A percentile compares a stretch with the other conserved stretches of the same genome.
phyloP scores from a whole-genome alignment of 30 jellyfish, hydroid and myxozoan genomes.

The Phacellophora camtschatica region DNA sequence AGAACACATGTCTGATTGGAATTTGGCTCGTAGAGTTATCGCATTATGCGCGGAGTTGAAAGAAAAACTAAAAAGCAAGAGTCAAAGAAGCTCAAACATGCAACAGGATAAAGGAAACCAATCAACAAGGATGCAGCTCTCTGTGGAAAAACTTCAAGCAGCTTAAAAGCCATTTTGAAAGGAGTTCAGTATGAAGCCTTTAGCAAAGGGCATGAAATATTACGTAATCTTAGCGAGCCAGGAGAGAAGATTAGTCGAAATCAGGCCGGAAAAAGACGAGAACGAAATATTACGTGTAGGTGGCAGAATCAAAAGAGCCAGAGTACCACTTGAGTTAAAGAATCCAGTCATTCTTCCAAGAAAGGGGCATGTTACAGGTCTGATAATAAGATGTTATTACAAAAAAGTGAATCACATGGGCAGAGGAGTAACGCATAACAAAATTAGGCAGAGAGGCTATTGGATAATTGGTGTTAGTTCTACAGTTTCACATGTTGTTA shows the following conservation, averaged over 20 bases:
- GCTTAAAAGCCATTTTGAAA: background rate
- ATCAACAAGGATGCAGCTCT: background rate
- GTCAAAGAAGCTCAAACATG: too few relatives aligned
- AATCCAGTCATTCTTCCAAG: background rate
- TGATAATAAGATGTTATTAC: constrained; percentile 12
- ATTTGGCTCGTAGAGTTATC: too few relatives aligned
- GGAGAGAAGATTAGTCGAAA: too few relatives aligned
- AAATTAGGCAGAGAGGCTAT: background rate
- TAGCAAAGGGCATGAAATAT: too few relatives aligned
- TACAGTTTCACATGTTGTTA: background rate
- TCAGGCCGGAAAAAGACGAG: too few relatives aligned
- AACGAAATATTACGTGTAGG: background rate
- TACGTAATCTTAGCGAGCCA: too few relatives aligned
- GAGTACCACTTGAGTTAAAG: background rate
- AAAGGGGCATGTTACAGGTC: constrained; percentile 4
- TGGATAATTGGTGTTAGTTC: constrained; percentile 4
- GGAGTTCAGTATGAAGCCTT: background rate
- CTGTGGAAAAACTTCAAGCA: background rate
- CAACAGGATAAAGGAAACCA: too few relatives aligned
- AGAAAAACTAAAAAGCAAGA: too few relatives aligned
- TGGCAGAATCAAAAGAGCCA: background rate
- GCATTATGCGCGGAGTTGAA: too few relatives aligned
- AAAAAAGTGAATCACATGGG: constrained; percentile 25
- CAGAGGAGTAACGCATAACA: constrained; percentile 11
- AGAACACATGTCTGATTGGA: too few relatives aligned